Evolutionary conservation across 2,888 invertebrate genomes (phyloP), one percentile per base, ranked within the genome.

Genomic region (Pristionchus entomophagus): DNA sequence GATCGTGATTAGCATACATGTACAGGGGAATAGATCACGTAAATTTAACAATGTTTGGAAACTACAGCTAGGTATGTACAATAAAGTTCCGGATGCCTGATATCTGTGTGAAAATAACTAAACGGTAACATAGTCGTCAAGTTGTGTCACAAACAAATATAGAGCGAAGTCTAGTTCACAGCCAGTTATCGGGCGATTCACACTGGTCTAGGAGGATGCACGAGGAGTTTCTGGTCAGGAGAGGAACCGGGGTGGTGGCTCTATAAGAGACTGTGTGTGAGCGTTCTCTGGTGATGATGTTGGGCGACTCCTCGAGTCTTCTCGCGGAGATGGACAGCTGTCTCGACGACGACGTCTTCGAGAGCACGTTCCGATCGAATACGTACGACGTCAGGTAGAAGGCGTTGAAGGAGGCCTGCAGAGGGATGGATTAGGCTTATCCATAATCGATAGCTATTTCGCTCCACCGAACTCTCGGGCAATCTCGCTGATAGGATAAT

Each of bases 391-490:
- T 89, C 49, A 92, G 86, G 86, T 92, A 92, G 88, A 92, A 92
- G 53, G 92, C 89, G 86, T 92, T 91, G 89, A 92, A 92, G 14
- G 91, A 90, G 77, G 92, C 91, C 92, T 92, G 88, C 65, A 91
- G 88, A 29, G 19, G 0, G n/a, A 26, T 77, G 45, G 45, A 14
- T 14, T 45, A 49, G 22, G 8, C 22, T 73, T 41, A 17, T 6
- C 38, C 35, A 12, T 19, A 19, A 41, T 73, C 73, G 41, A 73
- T 38, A 19, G 1, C n/a, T 14, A 38, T n/a, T 35, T 41, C 38
- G 19, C 45, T 45, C 45, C 45, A 8, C 56, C 17, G 26, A 26
- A 65, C n/a, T 59, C 26, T 22, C 26, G 26, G 26, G 26, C 65
- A 65, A 38, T 73, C 41, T 73, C 41, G 73, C 26, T 73, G 73